Conservation (phyloP, 2,888 invertebrate species). For the Dynastes hyllus region DNA sequence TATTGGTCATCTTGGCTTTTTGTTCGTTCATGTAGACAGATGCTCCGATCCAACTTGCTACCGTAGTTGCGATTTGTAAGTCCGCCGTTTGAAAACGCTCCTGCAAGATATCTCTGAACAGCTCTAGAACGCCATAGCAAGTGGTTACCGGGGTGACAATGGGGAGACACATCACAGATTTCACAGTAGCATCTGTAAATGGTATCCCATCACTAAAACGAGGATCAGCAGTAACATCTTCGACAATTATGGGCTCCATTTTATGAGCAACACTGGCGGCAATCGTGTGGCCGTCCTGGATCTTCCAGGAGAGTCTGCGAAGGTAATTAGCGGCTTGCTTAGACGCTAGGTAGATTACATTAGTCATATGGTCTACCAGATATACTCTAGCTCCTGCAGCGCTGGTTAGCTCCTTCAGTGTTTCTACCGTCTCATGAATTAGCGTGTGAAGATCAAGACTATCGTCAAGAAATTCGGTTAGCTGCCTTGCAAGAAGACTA, state of each 20-base stretch:
- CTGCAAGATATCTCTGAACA: conserved; percentile 71
- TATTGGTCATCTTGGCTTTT: conserved; percentile 66
- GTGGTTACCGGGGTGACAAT: conserved; percentile 74
- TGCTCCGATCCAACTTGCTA: conserved; percentile 70
- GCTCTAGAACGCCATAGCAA: conserved; percentile 76
- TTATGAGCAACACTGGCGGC: conserved; percentile 76
- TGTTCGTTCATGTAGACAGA: conserved; percentile 69
- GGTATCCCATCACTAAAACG: conserved; percentile 76
- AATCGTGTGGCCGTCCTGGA: conserved; percentile 73
- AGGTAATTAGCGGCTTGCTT: conserved; percentile 71
- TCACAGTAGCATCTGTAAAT: conserved; percentile 73
- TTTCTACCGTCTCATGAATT: conserved; percentile 75
- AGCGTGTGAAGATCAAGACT: conserved; percentile 74
- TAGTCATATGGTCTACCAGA: conserved; percentile 72
- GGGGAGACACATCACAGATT: conserved; percentile 76
- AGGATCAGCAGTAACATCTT: conserved; percentile 74
- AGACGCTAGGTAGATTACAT: conserved; percentile 75
- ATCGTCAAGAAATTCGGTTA: conserved; percentile 73
- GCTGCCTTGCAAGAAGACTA: conserved; percentile 65
- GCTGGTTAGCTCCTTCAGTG: conserved; percentile 70
- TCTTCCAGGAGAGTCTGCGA: conserved; percentile 75
- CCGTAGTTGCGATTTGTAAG: conserved; percentile 65
- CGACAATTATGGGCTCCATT: conserved; percentile 73
- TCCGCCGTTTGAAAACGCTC: conserved; percentile 64
- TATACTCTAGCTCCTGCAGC: conserved; percentile 74